These are phyloP conservation scores for Leptinotarsa texana DNA, from an alignment of 1,140 invertebrate genomes.

Conservation along the genomic window DNA sequence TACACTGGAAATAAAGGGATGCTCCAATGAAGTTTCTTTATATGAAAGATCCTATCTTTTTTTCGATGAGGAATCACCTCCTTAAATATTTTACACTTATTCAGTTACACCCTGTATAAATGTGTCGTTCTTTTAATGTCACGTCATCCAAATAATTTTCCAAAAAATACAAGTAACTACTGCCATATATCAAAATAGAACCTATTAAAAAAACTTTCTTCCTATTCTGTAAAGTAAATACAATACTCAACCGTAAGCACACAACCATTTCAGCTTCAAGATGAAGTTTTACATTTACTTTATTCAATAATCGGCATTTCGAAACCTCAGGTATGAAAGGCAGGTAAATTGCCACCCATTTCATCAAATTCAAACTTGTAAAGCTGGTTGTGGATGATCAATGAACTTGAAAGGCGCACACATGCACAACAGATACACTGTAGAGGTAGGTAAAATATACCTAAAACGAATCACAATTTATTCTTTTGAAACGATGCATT, in stretches of 20 bases:
- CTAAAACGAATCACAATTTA: background rate
- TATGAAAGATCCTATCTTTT: no score
- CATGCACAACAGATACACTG: background rate
- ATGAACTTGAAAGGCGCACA: background rate
- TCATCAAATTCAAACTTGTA: background rate
- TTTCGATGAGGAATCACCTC: no score
- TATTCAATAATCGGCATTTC: background rate
- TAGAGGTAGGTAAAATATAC: conserved; percentile 6
- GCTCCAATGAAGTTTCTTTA: no score
- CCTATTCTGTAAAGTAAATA: no score
- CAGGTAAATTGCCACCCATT: conserved; percentile 7
- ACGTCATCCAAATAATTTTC: no score
- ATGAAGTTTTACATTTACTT: background rate
- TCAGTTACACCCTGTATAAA: no score
- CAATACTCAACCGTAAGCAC: background rate
- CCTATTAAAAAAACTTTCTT: no score
- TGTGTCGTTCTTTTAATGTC: no score
- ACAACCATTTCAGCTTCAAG: background rate
- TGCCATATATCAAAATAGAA: no score
- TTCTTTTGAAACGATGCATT: background rate
- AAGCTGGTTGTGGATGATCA: conserved; percentile 2
- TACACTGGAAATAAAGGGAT: no score
- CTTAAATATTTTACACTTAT: no score
- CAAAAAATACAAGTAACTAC: no score
- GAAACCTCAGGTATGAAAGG: background rate